Conservation (phyloP, 2,113 vertebrate genomes). For the Menura novaehollandiae region DNA sequence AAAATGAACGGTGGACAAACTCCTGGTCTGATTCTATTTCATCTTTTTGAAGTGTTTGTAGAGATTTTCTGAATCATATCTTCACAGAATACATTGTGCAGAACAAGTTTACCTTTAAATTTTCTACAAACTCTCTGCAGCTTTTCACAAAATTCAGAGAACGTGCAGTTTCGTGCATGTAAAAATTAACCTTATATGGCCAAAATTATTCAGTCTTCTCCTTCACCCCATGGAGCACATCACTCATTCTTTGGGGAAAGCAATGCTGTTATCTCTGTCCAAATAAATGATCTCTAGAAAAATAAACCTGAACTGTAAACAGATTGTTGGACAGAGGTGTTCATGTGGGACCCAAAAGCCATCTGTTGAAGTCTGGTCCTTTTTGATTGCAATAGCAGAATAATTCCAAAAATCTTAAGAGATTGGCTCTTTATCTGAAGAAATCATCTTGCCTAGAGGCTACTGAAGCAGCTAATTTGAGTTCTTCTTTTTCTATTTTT, state of each 20-base stretch:
- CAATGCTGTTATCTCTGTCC: not conserved
- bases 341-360: not conserved
- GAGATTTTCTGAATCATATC: not conserved
- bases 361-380: constrained; percentile 22
- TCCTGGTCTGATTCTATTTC: not conserved
- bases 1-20: not conserved
- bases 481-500: not conserved
- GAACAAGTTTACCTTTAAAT: not conserved
- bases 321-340: constrained; percentile 36
- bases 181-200: not conserved
- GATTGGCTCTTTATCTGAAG: not conserved
- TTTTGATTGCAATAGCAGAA: not conserved
- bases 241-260: not conserved
- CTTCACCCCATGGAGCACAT: not conserved
- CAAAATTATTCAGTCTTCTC: not conserved
- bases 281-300: constrained; percentile 8
- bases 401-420: not conserved
- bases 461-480: not conserved
- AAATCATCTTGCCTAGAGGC: not conserved
- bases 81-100: fast-evolving
- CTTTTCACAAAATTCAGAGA: not conserved
- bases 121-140: not conserved
- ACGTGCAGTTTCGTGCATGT: fast-evolving
- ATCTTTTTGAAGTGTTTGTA: not conserved
- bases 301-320: constrained; percentile 27